Percentiles rank a stretch among this genome's conserved stretches.
Evolutionary conservation across 2,113 vertebrate species (phyloP).

Genomic region (Oncorhynchus kisutch): DNA sequence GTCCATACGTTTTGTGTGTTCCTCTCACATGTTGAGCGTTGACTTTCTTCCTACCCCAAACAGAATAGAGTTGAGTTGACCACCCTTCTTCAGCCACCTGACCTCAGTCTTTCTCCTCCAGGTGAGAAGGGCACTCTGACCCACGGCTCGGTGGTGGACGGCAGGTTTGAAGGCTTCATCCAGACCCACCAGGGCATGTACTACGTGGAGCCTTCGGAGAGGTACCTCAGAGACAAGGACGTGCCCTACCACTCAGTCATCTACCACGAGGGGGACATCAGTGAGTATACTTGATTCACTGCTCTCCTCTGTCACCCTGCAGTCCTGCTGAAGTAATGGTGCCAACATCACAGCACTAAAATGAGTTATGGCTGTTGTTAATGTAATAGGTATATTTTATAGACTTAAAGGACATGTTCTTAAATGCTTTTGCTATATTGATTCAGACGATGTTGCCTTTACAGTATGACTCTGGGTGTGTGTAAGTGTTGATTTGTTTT

Average conservation of each 20-base stretch:
- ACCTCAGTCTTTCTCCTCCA: constrained; percentile 50
- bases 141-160: constrained; percentile 90
- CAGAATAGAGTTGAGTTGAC: not conserved
- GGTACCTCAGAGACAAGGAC: constrained; percentile 84
- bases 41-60: not conserved
- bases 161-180: constrained; percentile 96
- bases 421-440: not conserved
- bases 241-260: constrained; percentile 93
- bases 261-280: constrained; percentile 95
- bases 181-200: constrained; percentile 87
- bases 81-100: constrained; percentile 7
- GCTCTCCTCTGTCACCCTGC: no score
- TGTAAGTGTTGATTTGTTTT: not conserved
- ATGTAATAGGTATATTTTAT: not conserved
- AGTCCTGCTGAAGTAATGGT: no score
- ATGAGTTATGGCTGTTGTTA: not conserved
- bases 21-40: not conserved
- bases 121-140: constrained; percentile 89
- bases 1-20: not conserved
- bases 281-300: constrained; percentile 75
- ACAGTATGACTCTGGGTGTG: not conserved
- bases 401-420: no score
- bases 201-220: constrained; percentile 93
- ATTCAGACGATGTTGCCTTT: not conserved
- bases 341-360: no score